Percentiles rank a stretch among this genome's conserved stretches.
Conservation (phyloP, 1,140 invertebrate genomes). For the Trialeurodes vaporariorum region DNA sequence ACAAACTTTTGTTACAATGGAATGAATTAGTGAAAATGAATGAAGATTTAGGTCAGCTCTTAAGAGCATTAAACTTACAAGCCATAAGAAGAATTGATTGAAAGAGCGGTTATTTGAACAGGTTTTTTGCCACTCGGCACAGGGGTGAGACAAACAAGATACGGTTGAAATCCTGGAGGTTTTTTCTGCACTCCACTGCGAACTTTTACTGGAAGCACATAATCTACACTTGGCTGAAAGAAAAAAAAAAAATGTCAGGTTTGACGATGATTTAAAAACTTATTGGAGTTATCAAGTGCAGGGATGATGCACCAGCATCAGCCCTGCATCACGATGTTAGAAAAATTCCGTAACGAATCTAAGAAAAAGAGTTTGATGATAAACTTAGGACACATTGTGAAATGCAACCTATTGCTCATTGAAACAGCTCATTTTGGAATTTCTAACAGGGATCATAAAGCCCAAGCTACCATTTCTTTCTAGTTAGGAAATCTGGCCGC, state of each 20-base stretch:
- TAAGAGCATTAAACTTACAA: constrained; percentile 56
- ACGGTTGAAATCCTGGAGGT: constrained; percentile 85
- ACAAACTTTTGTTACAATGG: background rate
- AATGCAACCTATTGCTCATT: too few species aligned
- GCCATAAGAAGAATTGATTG: constrained; percentile 90
- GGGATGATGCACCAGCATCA: too few species aligned
- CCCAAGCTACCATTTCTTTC: too few species aligned
- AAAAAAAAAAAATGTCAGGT: constrained; percentile 5
- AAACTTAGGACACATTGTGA: too few species aligned
- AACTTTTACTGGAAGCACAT: constrained; percentile 51
- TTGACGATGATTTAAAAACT: too few species aligned
- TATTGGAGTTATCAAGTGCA: too few species aligned
- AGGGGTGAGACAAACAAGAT: constrained; percentile 82
- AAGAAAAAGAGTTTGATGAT: too few species aligned
- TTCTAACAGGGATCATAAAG: too few species aligned
- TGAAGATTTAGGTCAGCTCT: background rate
- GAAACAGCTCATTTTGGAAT: too few species aligned
- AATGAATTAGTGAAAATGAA: background rate
- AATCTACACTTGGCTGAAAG: constrained; percentile 27
- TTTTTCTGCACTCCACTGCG: constrained; percentile 64
- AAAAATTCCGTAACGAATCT: too few species aligned
- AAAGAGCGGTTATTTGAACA: constrained; percentile 74
- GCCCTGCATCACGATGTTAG: too few species aligned
- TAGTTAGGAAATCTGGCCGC: too few species aligned
- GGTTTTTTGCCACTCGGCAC: constrained; percentile 66